phyloP scores from a whole-genome alignment of 2,113 vertebrate species.

The Spheniscus mendiculus region DNA sequence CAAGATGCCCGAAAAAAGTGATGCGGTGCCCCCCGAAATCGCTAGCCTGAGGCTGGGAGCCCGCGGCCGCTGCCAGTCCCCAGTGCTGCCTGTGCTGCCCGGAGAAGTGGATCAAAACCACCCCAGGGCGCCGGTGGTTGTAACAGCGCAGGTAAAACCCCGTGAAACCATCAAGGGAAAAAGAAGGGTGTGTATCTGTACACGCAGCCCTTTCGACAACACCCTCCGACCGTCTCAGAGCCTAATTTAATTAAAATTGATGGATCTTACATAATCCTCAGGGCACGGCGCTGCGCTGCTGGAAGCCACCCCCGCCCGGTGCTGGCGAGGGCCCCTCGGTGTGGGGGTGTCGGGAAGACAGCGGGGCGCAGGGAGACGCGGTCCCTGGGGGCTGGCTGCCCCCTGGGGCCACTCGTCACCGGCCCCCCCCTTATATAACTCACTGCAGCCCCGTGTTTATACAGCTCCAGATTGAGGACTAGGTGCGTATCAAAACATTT shows the following conservation, averaged over 20 bases:
- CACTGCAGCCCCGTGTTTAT: neutral
- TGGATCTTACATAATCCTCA: neutral
- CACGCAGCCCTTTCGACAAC: neutral
- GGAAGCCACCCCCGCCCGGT: neutral
- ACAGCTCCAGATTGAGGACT: neutral
- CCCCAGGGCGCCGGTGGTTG: fast-evolving
- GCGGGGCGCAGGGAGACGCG: fast-evolving
- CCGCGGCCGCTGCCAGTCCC: fast-evolving
- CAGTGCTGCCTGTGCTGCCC: neutral
- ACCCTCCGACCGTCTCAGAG: neutral
- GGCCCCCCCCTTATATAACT: neutral
- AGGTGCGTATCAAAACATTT: neutral
- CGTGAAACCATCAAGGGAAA: fast-evolving
- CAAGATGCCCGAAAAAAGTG: neutral
- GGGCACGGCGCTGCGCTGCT: neutral
- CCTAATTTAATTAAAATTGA: slow-evolving; percentile 6
- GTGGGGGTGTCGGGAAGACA: neutral
- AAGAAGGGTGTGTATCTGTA: fast-evolving
- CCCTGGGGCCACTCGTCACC: neutral
- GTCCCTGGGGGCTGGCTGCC: neutral
- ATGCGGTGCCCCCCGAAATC: neutral
- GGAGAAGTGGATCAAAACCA: fast-evolving
- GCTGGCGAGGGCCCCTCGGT: no score
- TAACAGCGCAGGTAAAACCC: neutral
- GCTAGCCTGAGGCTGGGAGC: neutral